Conservation (phyloP, 2,888 invertebrate genomes). For the Daptonema setosum region DNA sequence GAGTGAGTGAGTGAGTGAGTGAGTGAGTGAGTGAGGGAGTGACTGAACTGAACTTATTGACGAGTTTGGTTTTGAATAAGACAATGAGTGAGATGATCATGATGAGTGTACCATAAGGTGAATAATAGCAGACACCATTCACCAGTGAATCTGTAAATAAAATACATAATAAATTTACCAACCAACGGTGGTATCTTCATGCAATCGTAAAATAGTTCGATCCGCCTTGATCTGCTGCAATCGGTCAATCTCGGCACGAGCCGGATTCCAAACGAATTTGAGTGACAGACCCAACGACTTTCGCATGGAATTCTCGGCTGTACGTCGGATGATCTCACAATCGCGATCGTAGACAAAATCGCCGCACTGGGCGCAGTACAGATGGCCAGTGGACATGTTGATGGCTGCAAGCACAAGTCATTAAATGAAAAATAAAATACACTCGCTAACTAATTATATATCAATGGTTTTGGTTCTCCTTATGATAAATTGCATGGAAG, state of each 20-base stretch:
- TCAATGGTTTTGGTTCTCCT: too few species aligned
- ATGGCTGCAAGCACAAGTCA: conserved; percentile 10
- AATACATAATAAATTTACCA: too few species aligned
- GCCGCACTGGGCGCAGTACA: conserved; percentile 67
- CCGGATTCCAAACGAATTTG: conserved; percentile 12
- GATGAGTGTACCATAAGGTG: too few species aligned
- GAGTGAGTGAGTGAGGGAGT: too few species aligned
- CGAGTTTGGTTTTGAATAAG: too few species aligned
- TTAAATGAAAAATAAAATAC: not conserved
- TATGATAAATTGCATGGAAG: too few species aligned
- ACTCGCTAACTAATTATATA: too few species aligned
- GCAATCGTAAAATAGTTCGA: not conserved
- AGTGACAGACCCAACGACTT: conserved; percentile 41
- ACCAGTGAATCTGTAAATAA: too few species aligned
- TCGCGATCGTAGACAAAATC: conserved; percentile 63
- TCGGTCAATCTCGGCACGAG: conserved; percentile 8
- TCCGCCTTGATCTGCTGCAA: not conserved
- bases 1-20: too few species aligned
- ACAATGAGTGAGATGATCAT: too few species aligned
- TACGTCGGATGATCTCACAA: conserved; percentile 8
- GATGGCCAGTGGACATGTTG: conserved; percentile 12
- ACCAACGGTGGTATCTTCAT: not conserved
- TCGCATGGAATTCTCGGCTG: conserved; percentile 46
- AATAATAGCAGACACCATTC: too few species aligned
- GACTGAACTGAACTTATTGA: too few species aligned